phyloP scores from a whole-genome alignment of 1,140 invertebrate genomes.

The Solen grandis region DNA sequence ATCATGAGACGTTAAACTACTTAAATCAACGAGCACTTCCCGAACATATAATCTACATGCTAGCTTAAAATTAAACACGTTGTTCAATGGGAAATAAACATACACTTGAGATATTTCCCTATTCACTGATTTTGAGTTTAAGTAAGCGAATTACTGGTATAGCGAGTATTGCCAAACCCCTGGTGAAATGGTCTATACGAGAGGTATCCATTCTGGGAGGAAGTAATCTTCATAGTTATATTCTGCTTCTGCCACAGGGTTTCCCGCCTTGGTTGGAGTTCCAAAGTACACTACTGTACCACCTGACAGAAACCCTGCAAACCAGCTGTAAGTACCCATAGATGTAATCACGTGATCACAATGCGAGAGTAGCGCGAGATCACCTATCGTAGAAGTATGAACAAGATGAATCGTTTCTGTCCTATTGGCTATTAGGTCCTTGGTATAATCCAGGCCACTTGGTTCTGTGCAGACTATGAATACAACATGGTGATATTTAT shows the following conservation, averaged over 20 bases:
- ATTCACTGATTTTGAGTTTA: too few relatives aligned
- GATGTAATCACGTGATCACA: constrained; percentile 73
- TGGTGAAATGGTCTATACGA: constrained; percentile 52
- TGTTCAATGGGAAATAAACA: too few relatives aligned
- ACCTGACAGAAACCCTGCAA: constrained; percentile 68
- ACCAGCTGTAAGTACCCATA: constrained; percentile 70
- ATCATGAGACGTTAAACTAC: too few relatives aligned
- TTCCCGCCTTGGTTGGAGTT: constrained; percentile 39
- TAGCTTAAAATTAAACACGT: too few relatives aligned
- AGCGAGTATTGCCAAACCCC: too few relatives aligned
- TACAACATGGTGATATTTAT: constrained; percentile 38
- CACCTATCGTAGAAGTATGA: constrained; percentile 61
- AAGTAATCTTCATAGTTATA: constrained; percentile 56
- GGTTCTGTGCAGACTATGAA: constrained; percentile 62
- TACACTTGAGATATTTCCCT: too few relatives aligned
- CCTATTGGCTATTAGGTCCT: not conserved
- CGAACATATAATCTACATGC: too few relatives aligned
- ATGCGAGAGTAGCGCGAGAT: constrained; percentile 61
- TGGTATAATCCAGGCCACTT: constrained; percentile 51
- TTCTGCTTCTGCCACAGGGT: constrained; percentile 3
- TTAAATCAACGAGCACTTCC: too few relatives aligned
- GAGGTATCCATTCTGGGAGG: constrained; percentile 54
- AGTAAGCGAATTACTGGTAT: too few relatives aligned
- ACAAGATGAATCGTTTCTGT: constrained; percentile 33
- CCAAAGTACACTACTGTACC: constrained; percentile 67